Evolutionary conservation across 2,113 vertebrate genomes (phyloP), one percentile per base, ranked within the genome.

Genomic region (Zosterops lateralis): DNA sequence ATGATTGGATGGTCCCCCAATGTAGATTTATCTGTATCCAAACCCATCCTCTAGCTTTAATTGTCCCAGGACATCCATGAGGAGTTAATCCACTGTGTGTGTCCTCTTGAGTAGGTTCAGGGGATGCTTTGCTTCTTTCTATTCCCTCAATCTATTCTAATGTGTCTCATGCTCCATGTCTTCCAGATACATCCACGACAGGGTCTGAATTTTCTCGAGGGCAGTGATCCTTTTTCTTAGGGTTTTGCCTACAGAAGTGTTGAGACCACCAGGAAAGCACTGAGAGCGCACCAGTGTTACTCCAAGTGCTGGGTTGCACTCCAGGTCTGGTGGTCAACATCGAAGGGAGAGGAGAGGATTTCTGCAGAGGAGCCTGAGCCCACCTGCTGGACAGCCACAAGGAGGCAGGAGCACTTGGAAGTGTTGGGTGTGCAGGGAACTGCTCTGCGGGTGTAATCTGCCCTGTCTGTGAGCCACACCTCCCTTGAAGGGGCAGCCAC

Each of bases 231-330:
- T 81, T 87, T 66, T 58, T 15, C 28, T 58, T 18, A 22, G 7
- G 22, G 18, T 88, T 82, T 85, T 76, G 21, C 36, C n/a, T 17
- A 4, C 2, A 42, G 62, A 79, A 58, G 9, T 28, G 5, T 28
- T 4, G 42, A 74, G 53, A 77, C 26, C 60, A 74, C 34, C 53
- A 42, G 57, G 19, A 81, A 71, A n/a, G 28, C 9, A 3, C 1
- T 11, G 62, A 15, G 24, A 57, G 6, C 19, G 26, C 6, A 14
- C 19, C 15, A 45, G 45, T 53, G 66, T 45, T 42, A 4, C 58
- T 72, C 0, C 28, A 36, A 70, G 22, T 9, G 5, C 38, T 70
- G 45, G 8, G 5, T 12, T n/a, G n/a, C n/a, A 17, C 0, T 2
- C 29, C 38, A 50, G 53, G 17, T 29, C 22, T 65, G 60, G 21